Conservation (phyloP, 1,140 invertebrate species). For the Helicorthomorpha holstii region DNA sequence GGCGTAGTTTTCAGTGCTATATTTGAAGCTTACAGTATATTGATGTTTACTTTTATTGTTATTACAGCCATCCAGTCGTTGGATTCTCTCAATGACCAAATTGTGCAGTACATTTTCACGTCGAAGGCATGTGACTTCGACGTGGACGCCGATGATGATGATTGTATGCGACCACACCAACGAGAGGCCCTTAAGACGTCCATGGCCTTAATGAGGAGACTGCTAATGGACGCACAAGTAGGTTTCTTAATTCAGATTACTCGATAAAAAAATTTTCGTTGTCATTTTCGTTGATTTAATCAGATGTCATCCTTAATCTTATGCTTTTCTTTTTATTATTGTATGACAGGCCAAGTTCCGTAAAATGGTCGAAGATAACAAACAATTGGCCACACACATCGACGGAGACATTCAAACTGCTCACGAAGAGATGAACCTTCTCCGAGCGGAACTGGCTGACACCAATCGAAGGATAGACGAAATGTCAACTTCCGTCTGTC, state of each 20-base stretch:
- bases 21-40: too few relatives aligned
- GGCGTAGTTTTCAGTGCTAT: too few relatives aligned
- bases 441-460: slow-evolving; percentile 35
- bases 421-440: slow-evolving; percentile 35
- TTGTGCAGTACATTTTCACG: slow-evolving; percentile 27
- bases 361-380: slow-evolving; percentile 52
- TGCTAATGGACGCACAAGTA: slow-evolving; percentile 28
- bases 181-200: slow-evolving; percentile 25
- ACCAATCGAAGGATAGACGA: slow-evolving; percentile 28
- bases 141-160: slow-evolving; percentile 14
- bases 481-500: slow-evolving; percentile 11
- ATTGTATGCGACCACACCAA: slow-evolving; percentile 16
- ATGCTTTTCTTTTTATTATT: not conserved
- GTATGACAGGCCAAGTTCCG: slow-evolving; percentile 38
- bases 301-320: too few relatives aligned
- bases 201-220: slow-evolving; percentile 27
- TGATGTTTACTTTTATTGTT: slow-evolving; percentile 1
- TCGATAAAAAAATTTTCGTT: too few relatives aligned
- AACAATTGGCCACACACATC: slow-evolving; percentile 38
- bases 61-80: slow-evolving; percentile 29
- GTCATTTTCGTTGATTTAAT: too few relatives aligned
- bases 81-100: slow-evolving; percentile 29
- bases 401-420: slow-evolving; percentile 42
- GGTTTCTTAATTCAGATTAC: not conserved
- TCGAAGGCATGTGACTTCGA: slow-evolving; percentile 14